Conservation (phyloP, 2,113 vertebrate genomes). For the Malurus alboscapulatus region DNA sequence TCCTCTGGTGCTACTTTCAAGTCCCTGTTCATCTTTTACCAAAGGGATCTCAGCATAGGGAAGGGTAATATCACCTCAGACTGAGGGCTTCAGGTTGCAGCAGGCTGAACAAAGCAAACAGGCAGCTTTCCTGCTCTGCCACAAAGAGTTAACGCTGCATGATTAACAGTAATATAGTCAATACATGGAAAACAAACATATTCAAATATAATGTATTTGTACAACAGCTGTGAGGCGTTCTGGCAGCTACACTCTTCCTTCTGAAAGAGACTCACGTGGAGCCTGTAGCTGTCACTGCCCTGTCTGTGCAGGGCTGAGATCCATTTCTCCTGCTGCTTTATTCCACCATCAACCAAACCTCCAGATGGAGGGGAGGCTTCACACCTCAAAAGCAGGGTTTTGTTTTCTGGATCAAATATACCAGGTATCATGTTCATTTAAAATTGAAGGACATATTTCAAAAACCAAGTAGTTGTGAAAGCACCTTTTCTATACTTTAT, state of each 20-base stretch:
- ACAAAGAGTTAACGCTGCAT: not conserved
- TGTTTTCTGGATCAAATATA: not conserved
- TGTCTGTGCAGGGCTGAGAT: not conserved
- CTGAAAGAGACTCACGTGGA: not conserved
- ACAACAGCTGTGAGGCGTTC: not conserved
- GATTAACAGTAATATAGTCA: not conserved
- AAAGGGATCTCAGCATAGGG: not conserved
- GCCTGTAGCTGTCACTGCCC: not conserved
- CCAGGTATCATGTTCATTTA: not conserved
- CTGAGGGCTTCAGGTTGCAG: not conserved
- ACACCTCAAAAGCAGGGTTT: not conserved
- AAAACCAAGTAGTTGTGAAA: not conserved
- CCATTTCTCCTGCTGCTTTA: slow-evolving; percentile 30
- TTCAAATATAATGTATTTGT: not conserved
- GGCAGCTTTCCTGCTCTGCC: not conserved
- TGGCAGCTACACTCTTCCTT: not conserved
- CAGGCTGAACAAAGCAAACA: not conserved
- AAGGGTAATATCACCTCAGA: not conserved
- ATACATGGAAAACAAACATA: not conserved
- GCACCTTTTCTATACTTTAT: not conserved
- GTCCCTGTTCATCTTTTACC: not conserved
- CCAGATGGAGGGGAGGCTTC: slow-evolving; percentile 35
- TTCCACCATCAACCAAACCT: not conserved
- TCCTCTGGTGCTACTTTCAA: not conserved
- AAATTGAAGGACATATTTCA: not conserved